Conservation (phyloP, 35 echinoderm and acorn worm species). For the Amphiura filiformis region DNA sequence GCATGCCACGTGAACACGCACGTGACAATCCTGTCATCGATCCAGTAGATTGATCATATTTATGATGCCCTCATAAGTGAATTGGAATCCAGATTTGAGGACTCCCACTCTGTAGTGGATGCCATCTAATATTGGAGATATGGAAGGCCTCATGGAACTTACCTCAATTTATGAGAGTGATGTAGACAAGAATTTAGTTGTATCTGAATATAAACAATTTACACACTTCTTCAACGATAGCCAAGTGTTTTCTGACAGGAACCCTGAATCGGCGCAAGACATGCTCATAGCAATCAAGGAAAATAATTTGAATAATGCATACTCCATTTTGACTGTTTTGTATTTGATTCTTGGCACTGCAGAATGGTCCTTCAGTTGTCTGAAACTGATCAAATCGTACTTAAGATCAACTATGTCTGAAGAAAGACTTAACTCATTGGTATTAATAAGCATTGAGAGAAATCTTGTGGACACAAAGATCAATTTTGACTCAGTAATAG, state of each 20-base stretch:
- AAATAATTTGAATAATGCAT: slow-evolving; percentile 16
- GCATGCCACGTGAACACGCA: too few relatives aligned
- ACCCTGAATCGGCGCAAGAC: background rate
- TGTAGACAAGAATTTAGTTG: slow-evolving; percentile 13
- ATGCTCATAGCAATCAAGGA: slow-evolving; percentile 24
- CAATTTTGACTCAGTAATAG: slow-evolving; percentile 38
- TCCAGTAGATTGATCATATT: slow-evolving; percentile 11
- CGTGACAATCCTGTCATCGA: too few relatives aligned
- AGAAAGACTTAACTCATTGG: slow-evolving; percentile 15
- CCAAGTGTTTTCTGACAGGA: background rate
- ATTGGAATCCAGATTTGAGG: background rate
- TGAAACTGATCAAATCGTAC: slow-evolving; percentile 18
- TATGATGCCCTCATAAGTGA: slow-evolving; percentile 16
- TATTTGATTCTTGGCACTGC: slow-evolving; percentile 25
- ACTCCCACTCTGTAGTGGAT: slow-evolving; percentile 6
- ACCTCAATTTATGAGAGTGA: slow-evolving; percentile 18
- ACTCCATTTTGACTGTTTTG: background rate
- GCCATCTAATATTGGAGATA: slow-evolving; percentile 12
- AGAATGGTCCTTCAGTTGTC: slow-evolving; percentile 25
- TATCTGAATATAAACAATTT: slow-evolving; percentile 34
- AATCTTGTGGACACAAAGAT: background rate
- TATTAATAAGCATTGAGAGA: slow-evolving; percentile 23
- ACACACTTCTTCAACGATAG: slow-evolving; percentile 2
- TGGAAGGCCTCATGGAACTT: background rate
- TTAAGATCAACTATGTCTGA: slow-evolving; percentile 26